A percentile compares a stretch with the other conserved stretches of the same genome.
Evolutionary conservation across 2,888 invertebrate genomes (phyloP).

Genomic region (Dichetophora obliterata): DNA sequence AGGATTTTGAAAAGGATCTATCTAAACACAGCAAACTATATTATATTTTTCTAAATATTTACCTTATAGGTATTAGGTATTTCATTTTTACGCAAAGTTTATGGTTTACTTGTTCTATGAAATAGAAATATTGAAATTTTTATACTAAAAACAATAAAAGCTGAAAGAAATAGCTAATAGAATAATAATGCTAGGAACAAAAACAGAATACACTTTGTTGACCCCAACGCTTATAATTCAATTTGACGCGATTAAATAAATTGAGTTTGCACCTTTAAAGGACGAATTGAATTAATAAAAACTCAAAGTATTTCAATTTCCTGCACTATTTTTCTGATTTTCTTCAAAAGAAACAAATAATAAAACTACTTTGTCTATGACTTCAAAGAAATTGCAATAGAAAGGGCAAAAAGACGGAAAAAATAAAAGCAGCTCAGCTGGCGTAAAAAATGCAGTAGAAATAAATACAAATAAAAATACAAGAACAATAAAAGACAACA

Average conservation of each 20-base stretch:
- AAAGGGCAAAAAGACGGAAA: slow-evolving; percentile 7
- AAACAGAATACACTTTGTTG: too few relatives aligned
- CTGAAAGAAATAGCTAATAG: too few relatives aligned
- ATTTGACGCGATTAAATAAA: neutral
- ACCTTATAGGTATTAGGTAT: too few relatives aligned
- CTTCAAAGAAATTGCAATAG: slow-evolving; percentile 7
- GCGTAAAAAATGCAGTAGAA: slow-evolving; percentile 21
- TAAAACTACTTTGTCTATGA: neutral
- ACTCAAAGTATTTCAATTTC: slow-evolving; percentile 38
- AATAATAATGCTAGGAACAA: too few relatives aligned
- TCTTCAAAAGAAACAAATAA: slow-evolving; percentile 20
- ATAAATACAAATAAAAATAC: neutral
- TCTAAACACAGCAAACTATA: too few relatives aligned
- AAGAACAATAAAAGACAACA: neutral
- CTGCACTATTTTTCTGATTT: neutral
- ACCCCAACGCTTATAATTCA: neutral
- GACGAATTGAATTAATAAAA: slow-evolving; percentile 39
- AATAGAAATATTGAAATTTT: too few relatives aligned
- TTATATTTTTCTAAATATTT: too few relatives aligned
- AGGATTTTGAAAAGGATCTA: too few relatives aligned
- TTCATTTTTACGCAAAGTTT: too few relatives aligned
- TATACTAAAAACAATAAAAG: too few relatives aligned
- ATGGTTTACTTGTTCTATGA: too few relatives aligned
- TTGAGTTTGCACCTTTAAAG: neutral
- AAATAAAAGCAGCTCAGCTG: neutral